Conservation (phyloP, 2,888 invertebrate genomes). For the Malacosoma neustria region DNA sequence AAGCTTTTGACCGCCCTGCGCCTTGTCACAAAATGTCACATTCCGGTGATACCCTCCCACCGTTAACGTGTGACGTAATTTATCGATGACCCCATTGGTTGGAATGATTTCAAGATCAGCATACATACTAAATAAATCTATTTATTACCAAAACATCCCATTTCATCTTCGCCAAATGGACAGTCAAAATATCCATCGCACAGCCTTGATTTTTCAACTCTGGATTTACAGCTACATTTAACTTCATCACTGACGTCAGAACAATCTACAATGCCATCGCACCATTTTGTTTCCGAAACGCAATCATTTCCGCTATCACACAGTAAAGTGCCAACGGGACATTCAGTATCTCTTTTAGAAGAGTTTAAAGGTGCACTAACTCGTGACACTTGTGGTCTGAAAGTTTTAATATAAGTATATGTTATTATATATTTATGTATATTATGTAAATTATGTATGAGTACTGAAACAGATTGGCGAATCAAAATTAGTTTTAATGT, state of each 20-base stretch:
- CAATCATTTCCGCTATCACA: conserved; percentile 59
- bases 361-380: conserved; percentile 14
- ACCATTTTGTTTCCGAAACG: conserved; percentile 76
- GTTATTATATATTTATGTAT: no score
- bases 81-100: no score
- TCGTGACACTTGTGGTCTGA: not conserved
- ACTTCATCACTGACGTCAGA: conserved; percentile 85
- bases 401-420: no score
- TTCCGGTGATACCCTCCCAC: no score
- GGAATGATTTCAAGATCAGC: no score
- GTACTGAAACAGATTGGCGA: no score
- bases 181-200: conserved; percentile 91
- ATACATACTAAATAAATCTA: no score
- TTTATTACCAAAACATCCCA: conserved; percentile 86
- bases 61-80: no score
- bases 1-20: no score
- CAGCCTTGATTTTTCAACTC: conserved; percentile 77
- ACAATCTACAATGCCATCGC: conserved; percentile 84
- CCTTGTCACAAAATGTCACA: no score
- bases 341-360: conserved; percentile 32
- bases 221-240: conserved; percentile 81
- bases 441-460: no score
- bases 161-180: conserved; percentile 87
- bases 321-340: conserved; percentile 34
- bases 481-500: no score